phyloP scores from a whole-genome alignment of 2,888 invertebrate genomes.

The Rhodophaea formosa region DNA sequence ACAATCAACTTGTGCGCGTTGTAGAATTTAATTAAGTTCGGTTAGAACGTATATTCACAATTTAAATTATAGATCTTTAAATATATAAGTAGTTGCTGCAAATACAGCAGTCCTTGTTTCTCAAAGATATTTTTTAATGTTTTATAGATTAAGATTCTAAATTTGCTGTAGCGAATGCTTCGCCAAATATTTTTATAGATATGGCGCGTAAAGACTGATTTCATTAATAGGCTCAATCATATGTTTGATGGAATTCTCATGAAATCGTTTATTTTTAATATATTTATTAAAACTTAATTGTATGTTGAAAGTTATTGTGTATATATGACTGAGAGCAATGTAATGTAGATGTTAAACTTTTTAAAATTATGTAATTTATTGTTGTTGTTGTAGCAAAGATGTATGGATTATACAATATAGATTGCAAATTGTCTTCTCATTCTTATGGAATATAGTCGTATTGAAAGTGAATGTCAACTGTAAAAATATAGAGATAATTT shows the following conservation, averaged over 20 bases:
- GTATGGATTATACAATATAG: constrained; percentile 11
- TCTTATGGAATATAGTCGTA: too few relatives aligned
- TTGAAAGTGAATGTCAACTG: neutral
- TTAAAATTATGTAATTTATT: constrained; percentile 17
- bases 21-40: neutral
- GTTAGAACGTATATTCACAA: neutral
- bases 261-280: constrained; percentile 38
- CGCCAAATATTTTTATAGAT: constrained; percentile 22
- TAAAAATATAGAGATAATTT: neutral
- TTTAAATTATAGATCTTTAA: neutral
- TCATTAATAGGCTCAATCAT: constrained; percentile 51
- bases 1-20: neutral
- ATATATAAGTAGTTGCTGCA: neutral
- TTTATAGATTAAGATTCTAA: neutral
- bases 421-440: neutral
- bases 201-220: constrained; percentile 53
- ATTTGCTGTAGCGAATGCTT: neutral
- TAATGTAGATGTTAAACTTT: constrained; percentile 17
- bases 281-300: constrained; percentile 27
- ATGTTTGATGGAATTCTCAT: constrained; percentile 26
- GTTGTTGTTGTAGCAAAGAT: constrained; percentile 14
- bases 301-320: constrained; percentile 29
- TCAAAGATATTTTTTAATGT: neutral
- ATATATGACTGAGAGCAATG: constrained; percentile 25
- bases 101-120: neutral